phyloP scores from a whole-genome alignment of 2,797 vertebrate genomes.

The Thamnophis elegans region DNA sequence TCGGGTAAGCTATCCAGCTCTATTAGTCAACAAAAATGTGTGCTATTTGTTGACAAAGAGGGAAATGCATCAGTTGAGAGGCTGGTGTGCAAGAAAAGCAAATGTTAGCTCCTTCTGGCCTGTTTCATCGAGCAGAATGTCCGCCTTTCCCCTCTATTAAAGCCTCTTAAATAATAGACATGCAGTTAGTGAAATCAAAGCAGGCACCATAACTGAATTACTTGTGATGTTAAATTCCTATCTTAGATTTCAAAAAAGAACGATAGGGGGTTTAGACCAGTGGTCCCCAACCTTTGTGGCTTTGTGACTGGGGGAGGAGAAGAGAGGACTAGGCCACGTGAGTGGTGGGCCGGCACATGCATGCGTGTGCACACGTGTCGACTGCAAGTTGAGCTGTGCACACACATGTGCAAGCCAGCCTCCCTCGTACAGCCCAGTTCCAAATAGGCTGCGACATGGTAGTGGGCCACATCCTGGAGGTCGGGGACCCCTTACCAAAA shows the following conservation, averaged over 20 bases:
- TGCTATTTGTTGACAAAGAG: fast-evolving
- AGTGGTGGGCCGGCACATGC: background rate
- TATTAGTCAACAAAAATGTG: slow-evolving; percentile 42
- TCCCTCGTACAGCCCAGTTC: fast-evolving
- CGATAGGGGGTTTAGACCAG: background rate
- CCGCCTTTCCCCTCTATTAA: background rate
- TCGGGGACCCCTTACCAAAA: background rate
- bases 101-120: background rate
- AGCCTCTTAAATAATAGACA: background rate
- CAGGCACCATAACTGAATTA: background rate
- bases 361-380: background rate
- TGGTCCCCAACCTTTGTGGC: background rate
- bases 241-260: background rate
- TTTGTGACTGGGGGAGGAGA: background rate
- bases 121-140: background rate
- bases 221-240: background rate
- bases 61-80: background rate
- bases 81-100: background rate
- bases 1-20: slow-evolving; percentile 50
- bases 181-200: background rate
- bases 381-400: background rate
- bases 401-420: too few species aligned
- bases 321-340: background rate
- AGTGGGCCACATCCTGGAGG: too few species aligned
- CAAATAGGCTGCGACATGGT: background rate